phyloP scores from a whole-genome alignment of 1,140 invertebrate species.

The Phymorhynchus buccinoides region DNA sequence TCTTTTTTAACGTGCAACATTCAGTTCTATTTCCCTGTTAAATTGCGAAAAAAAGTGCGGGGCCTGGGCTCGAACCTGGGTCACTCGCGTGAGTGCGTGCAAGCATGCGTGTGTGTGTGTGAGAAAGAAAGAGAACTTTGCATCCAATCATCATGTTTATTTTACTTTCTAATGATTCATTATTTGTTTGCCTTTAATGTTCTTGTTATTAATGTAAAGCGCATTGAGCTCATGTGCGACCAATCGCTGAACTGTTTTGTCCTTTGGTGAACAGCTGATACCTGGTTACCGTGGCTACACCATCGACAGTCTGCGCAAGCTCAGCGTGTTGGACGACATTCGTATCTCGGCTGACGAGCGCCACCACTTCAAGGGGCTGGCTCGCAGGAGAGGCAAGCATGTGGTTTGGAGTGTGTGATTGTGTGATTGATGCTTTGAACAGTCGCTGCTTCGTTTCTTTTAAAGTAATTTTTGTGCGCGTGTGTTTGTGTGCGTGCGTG shows the following conservation, averaged over 20 bases:
- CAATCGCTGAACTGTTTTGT: not conserved
- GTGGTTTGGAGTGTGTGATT: not conserved
- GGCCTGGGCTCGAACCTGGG: too few relatives aligned
- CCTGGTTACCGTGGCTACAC: slow-evolving; percentile 71
- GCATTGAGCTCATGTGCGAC: slow-evolving; percentile 8
- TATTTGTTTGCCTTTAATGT: too few relatives aligned
- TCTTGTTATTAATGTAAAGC: too few relatives aligned
- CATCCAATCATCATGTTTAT: too few relatives aligned
- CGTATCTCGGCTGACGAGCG: slow-evolving; percentile 71
- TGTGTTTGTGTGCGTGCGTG: not conserved
- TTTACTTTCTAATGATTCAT: too few relatives aligned
- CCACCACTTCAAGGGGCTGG: slow-evolving; percentile 69
- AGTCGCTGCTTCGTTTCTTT: too few relatives aligned
- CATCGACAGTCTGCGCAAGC: slow-evolving; percentile 66
- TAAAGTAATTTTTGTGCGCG: not conserved
- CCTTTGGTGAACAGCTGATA: slow-evolving; percentile 62
- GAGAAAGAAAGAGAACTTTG: too few relatives aligned
- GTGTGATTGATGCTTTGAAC: not conserved
- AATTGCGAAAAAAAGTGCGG: too few relatives aligned
- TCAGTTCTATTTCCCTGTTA: too few relatives aligned
- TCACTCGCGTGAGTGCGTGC: too few relatives aligned
- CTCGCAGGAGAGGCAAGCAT: slow-evolving; percentile 62
- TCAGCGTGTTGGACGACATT: slow-evolving; percentile 69
- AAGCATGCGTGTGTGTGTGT: too few relatives aligned
- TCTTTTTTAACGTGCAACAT: too few relatives aligned